A percentile compares a stretch with the other conserved stretches of the same genome.
Conservation (phyloP, 2,113 vertebrate species). For the Leptodactylus fuscus region DNA sequence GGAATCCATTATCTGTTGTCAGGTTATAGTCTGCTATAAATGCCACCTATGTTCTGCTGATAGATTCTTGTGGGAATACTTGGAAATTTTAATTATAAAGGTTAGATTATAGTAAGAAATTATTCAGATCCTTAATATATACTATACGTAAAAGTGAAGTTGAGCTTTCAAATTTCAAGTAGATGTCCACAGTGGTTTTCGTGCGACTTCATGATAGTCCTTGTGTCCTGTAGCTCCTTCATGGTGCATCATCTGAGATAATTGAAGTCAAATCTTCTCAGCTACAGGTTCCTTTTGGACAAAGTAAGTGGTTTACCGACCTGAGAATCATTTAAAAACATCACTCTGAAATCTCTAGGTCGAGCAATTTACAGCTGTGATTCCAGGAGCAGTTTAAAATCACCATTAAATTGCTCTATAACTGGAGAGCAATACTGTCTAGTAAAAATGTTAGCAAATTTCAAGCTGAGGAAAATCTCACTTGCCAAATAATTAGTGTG, state of each 20-base stretch:
- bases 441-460: conserved; percentile 10
- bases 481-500: conserved; percentile 10
- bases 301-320: conserved; percentile 4
- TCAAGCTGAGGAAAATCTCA: background rate
- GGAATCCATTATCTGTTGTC: too few species aligned
- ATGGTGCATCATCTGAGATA: conserved; percentile 13
- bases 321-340: conserved; percentile 16
- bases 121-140: background rate
- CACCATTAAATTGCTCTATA: conserved; percentile 24
- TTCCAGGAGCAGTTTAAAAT: conserved; percentile 9
- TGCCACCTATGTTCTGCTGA: background rate
- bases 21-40: background rate
- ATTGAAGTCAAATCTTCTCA: conserved; percentile 6
- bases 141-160: background rate
- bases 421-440: background rate
- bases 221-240: conserved; percentile 5
- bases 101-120: background rate
- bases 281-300: background rate
- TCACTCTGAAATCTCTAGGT: conserved; percentile 21
- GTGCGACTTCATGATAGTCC: background rate
- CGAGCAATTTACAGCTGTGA: conserved; percentile 24
- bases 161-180: too few species aligned
- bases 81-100: too few species aligned
- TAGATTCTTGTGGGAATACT: too few species aligned
- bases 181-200: background rate